Evolutionary conservation across 2,113 vertebrate species (phyloP).

Genomic region (Oncorhynchus clarkii): DNA sequence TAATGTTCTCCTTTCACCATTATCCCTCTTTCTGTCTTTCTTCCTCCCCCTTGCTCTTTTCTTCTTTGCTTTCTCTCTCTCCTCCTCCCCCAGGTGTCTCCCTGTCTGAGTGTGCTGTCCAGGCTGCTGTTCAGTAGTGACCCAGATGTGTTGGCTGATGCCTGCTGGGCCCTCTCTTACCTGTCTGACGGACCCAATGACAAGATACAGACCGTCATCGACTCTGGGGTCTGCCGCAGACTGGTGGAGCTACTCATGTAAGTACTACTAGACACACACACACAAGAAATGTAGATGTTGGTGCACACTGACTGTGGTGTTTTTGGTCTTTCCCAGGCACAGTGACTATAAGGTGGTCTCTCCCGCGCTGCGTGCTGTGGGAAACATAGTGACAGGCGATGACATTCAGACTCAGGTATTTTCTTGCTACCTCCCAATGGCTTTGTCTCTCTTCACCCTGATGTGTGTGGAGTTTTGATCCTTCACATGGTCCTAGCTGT

Average conservation of each 20-base stretch:
- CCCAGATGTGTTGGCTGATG: constrained; percentile 87
- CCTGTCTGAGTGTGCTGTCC: constrained; percentile 86
- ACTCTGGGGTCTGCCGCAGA: constrained; percentile 89
- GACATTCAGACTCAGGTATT: constrained; percentile 92
- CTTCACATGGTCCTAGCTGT: background rate
- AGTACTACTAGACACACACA: constrained; percentile 39
- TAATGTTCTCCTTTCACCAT: background rate
- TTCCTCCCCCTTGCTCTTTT: background rate
- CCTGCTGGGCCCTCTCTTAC: constrained; percentile 92
- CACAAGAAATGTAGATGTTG: no score
- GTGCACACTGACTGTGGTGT: background rate
- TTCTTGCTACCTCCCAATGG: background rate
- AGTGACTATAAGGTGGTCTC: constrained; percentile 92
- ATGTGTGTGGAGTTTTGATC: background rate
- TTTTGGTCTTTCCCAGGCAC: constrained; percentile 70
- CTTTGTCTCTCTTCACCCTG: background rate
- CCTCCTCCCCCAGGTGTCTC: constrained; percentile 77
- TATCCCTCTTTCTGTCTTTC: background rate
- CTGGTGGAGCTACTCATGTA: constrained; percentile 92
- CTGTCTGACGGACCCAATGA: constrained; percentile 92
- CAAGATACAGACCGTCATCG: constrained; percentile 92
- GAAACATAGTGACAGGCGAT: constrained; percentile 91
- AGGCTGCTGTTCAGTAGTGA: constrained; percentile 88
- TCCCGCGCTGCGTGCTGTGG: constrained; percentile 87
- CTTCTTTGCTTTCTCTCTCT: background rate